Conservation (phyloP, 2,888 invertebrate genomes). For the Coenonympha glycerion region DNA sequence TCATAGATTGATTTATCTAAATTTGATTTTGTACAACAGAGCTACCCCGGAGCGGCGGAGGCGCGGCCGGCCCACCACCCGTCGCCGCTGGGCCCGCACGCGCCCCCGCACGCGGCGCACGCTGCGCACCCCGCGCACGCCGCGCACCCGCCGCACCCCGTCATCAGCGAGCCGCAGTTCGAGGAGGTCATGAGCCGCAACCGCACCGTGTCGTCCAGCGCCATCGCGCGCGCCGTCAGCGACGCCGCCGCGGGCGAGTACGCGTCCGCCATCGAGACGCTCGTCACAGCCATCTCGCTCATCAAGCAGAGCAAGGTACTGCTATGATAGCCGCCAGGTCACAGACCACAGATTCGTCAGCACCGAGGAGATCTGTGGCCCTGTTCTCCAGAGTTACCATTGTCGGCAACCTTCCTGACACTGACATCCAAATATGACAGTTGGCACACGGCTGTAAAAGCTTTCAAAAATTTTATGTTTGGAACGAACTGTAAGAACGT, state of each 20-base stretch:
- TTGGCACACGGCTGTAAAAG: no score
- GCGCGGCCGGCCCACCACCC: slow-evolving; percentile 38
- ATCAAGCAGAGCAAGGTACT: slow-evolving; percentile 97
- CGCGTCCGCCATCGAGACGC: slow-evolving; percentile 98
- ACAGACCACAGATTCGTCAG: no score
- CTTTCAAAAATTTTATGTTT: no score
- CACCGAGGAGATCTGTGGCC: no score
- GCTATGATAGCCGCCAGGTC: no score
- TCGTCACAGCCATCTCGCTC: slow-evolving; percentile 98
- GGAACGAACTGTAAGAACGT: no score
- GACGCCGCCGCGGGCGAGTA: slow-evolving; percentile 98
- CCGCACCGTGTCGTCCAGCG: slow-evolving; percentile 97
- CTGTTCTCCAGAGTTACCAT: no score
- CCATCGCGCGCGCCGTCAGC: slow-evolving; percentile 96
- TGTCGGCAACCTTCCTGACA: no score
- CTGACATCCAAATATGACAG: no score
- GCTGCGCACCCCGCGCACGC: slow-evolving; percentile 32
- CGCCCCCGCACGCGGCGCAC: slow-evolving; percentile 36
- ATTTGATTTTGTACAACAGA: slow-evolving; percentile 36
- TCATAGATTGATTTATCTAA: no score
- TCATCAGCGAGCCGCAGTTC: slow-evolving; percentile 93
- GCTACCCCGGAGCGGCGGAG: slow-evolving; percentile 44
- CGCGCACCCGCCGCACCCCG: slow-evolving; percentile 44
- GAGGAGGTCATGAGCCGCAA: slow-evolving; percentile 99
- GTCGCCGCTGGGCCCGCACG: slow-evolving; percentile 36